Evolutionary conservation across 1,140 invertebrate species (phyloP), one percentile per base, ranked within the genome.

Genomic region (Eupristina koningsbergeri): DNA sequence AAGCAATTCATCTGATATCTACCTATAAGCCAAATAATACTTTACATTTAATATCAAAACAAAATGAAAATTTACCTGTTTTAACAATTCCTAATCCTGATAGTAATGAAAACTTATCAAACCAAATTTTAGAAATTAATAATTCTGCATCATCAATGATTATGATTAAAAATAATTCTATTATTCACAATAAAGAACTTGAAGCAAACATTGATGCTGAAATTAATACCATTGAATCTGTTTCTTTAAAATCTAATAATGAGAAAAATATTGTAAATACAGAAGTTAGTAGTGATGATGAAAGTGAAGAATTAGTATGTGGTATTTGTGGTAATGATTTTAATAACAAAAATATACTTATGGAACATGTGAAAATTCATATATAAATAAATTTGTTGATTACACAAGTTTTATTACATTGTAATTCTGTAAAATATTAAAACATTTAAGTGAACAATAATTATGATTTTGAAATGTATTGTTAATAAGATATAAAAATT

Each of bases 301-400:
- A 86, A 2, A 87, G 79, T 41, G 87, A 87, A 17, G 88, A 90
- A 80, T 85, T 90, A 41, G 82, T 88, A 19, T 92, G 92, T 76
- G 89, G 89, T 15, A 91, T 92, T 80, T 92, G 92, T 63, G 92
- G 91, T 0, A 90, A 91, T 80, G 89, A 90, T 63, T 92, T 92
- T 84, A 83, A 86, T 29, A 87, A 91, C 41, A 92, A 92, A 85
- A 87, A 86, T 64, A 86, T 88, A 41, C 86, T 92, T 13, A 92
- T 92, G 89, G 91, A 91, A 69, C 92, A 92, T 80, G 90, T 92
- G 31, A 92, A 92, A 81, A 89, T 89, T 85, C 92, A 92, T 80
- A 91, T 92, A 86, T 91, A 92, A 90, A 63, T 26, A 80, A 50
- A n/a, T 75, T 13, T 80, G 17, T 53, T 34, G 26, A 83, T 22